Evolutionary conservation across 1,140 invertebrate genomes (phyloP).

Genomic region (Ridgeia piscesae): DNA sequence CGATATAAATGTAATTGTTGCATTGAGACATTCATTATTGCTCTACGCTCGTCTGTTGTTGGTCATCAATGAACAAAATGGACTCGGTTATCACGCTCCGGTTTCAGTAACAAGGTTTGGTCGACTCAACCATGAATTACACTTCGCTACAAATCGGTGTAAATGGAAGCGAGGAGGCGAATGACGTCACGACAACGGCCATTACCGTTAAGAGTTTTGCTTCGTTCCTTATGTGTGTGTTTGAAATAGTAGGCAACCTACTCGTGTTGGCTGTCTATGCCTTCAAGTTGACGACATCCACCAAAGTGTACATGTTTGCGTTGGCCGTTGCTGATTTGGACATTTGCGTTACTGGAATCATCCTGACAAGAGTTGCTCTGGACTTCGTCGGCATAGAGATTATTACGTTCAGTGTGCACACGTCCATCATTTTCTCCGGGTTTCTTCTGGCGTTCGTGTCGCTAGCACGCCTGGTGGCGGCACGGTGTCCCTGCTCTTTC

Average conservation of each 20-base stretch:
- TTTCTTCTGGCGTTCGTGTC: neutral
- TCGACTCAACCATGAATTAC: neutral
- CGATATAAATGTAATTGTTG: no score
- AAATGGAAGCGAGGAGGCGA: neutral
- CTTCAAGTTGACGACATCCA: neutral
- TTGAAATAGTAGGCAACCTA: neutral
- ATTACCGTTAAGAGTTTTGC: neutral
- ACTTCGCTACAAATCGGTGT: neutral
- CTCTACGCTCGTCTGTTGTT: no score
- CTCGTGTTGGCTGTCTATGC: neutral
- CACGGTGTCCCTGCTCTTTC: neutral
- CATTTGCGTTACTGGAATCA: neutral
- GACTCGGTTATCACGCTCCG: neutral
- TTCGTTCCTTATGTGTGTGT: neutral
- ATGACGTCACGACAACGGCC: neutral
- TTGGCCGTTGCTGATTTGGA: neutral
- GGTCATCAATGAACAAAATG: no score
- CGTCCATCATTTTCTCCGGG: neutral
- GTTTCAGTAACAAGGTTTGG: neutral
- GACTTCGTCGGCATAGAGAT: neutral
- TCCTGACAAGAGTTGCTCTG: neutral
- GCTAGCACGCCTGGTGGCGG: neutral
- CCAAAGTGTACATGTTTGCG: neutral
- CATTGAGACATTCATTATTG: no score
- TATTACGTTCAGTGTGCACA: neutral